Percentiles rank a stretch among this genome's conserved stretches.
These are phyloP conservation scores for Balanococcus diminutus DNA, from an alignment of 2,888 invertebrate genomes.

Conservation along the genomic window DNA sequence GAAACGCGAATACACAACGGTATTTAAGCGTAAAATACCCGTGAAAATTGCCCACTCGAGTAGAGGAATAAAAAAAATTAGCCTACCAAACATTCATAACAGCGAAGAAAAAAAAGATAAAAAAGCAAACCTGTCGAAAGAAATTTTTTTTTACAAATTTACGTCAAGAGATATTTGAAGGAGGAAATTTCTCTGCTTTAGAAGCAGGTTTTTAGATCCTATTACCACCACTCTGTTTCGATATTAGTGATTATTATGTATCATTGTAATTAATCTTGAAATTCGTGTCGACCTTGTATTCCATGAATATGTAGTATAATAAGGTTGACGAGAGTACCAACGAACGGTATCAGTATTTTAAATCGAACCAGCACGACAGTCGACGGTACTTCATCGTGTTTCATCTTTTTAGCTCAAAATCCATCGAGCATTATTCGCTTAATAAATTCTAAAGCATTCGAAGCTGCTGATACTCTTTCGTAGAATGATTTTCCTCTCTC, in stretches of 20 bases:
- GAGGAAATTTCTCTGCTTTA: background rate
- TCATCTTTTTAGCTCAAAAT: background rate
- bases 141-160: background rate
- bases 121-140: background rate
- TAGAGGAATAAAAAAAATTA: background rate
- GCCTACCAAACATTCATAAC: background rate
- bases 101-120: background rate
- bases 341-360: background rate
- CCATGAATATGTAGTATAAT: constrained; percentile 20
- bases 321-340: background rate
- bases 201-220: background rate
- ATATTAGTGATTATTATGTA: background rate
- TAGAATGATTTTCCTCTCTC: background rate
- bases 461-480: background rate
- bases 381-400: background rate
- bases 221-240: background rate
- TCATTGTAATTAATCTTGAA: constrained; percentile 35
- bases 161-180: background rate
- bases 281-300: constrained; percentile 39
- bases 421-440: background rate
- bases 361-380: background rate
- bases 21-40: background rate
- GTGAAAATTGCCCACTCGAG: background rate
- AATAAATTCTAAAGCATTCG: background rate
- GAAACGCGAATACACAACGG: background rate